Evolutionary conservation across 2,888 invertebrate species (phyloP).

Genomic region (Eudemis profundana): DNA sequence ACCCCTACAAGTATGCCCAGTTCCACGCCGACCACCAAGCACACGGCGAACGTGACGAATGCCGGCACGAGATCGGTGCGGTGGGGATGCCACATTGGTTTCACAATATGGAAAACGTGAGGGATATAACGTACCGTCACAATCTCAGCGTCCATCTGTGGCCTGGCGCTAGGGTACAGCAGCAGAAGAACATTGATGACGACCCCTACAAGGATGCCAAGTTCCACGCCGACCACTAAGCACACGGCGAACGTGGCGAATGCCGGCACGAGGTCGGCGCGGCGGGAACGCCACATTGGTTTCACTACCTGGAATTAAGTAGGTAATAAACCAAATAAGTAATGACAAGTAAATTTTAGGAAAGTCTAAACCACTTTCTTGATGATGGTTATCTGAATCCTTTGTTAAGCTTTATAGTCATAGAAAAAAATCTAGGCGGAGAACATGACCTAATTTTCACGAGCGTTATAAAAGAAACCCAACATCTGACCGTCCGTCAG

Average conservation of each 20-base stretch:
- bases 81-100: conserved; percentile 93
- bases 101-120: conserved; percentile 87
- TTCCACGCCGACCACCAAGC: conserved; percentile 93
- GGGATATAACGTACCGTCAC: conserved; percentile 83
- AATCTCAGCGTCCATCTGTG: conserved; percentile 90
- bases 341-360: too few species aligned
- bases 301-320: conserved; percentile 86
- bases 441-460: too few species aligned
- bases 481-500: too few species aligned
- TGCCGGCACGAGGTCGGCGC: conserved; percentile 92
- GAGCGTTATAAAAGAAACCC: too few species aligned
- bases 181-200: conserved; percentile 91
- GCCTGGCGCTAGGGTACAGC: conserved; percentile 92
- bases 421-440: too few species aligned
- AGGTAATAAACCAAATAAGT: too few species aligned
- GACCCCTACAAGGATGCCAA: conserved; percentile 94
- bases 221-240: conserved; percentile 92
- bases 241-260: conserved; percentile 93
- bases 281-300: conserved; percentile 93
- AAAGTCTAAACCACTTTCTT: too few species aligned
- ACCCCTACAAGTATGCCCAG: conserved; percentile 94
- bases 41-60: conserved; percentile 92
- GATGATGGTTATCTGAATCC: too few species aligned
- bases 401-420: too few species aligned
- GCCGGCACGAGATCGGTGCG: conserved; percentile 92